Percentiles rank a stretch among this genome's conserved stretches.
Evolutionary conservation across 2,113 vertebrate species (phyloP).

Genomic region (Phyllostomus hastatus): DNA sequence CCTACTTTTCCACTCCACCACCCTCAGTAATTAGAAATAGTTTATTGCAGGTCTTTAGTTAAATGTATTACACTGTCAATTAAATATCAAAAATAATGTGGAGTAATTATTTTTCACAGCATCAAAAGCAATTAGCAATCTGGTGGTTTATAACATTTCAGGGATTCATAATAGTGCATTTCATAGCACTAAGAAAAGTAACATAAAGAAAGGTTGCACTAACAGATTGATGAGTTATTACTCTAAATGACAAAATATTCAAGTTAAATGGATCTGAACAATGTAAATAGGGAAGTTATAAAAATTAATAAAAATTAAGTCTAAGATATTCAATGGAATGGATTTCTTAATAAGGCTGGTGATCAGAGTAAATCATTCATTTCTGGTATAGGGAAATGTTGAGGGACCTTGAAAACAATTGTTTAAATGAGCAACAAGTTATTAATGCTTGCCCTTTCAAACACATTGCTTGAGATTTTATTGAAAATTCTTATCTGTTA

Average conservation of each 20-base stretch:
- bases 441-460: not conserved
- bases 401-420: not conserved
- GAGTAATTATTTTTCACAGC: slow-evolving; percentile 70
- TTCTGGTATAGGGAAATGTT: not conserved
- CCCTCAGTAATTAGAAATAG: slow-evolving; percentile 58
- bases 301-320: not conserved
- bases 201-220: slow-evolving; percentile 49
- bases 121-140: slow-evolving; percentile 69
- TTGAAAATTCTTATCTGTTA: slow-evolving; percentile 29
- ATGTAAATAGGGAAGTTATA: not conserved
- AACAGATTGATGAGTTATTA: slow-evolving; percentile 45
- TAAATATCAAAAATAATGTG: slow-evolving; percentile 69
- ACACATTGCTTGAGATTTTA: slow-evolving; percentile 4
- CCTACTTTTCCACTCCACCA: slow-evolving; percentile 63
- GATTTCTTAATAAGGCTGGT: not conserved
- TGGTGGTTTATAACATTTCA: slow-evolving; percentile 55
- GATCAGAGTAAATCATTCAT: not conserved
- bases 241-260: slow-evolving; percentile 52
- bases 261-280: slow-evolving; percentile 53
- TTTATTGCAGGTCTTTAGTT: slow-evolving; percentile 67
- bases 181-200: slow-evolving; percentile 57
- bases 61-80: slow-evolving; percentile 71
- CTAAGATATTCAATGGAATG: not conserved
- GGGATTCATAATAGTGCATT: slow-evolving; percentile 59
- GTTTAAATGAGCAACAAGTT: not conserved